phyloP scores from a whole-genome alignment of 2,888 invertebrate genomes.

The Lacanobia wlatinum region DNA sequence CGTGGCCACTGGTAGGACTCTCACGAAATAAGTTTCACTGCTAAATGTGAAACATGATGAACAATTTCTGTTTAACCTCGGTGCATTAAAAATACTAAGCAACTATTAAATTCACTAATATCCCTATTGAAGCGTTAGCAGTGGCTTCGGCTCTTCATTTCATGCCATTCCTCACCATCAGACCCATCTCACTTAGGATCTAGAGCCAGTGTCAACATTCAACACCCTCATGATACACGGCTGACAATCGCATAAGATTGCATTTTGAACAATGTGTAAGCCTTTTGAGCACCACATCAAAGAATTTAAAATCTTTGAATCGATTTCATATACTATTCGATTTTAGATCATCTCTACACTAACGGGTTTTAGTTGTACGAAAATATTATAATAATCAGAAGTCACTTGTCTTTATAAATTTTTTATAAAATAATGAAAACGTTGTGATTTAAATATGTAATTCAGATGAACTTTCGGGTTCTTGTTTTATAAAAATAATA shows the following conservation, averaged over 20 bases:
- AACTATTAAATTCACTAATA: background rate
- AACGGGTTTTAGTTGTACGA: conserved; percentile 29
- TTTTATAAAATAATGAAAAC: too few relatives aligned
- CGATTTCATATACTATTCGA: background rate
- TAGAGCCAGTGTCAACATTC: background rate
- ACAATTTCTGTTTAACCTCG: background rate
- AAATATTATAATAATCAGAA: background rate
- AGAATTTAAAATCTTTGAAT: background rate
- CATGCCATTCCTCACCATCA: conserved; percentile 26
- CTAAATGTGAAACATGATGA: background rate
- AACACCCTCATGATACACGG: conserved; percentile 15
- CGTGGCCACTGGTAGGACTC: conserved; percentile 38
- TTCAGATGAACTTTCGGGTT: background rate
- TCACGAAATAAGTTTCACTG: background rate
- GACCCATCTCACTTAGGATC: background rate
- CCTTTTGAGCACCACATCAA: conserved; percentile 33
- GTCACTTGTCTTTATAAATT: too few relatives aligned
- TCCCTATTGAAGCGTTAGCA: background rate
- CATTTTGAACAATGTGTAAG: conserved; percentile 38
- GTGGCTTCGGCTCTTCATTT: conserved; percentile 29
- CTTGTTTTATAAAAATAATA: background rate
- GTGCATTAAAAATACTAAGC: background rate
- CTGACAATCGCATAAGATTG: conserved; percentile 29
- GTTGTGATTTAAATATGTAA: too few relatives aligned
- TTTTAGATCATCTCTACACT: background rate